Evolutionary conservation across 2,888 invertebrate species (phyloP).

Genomic region (Ophraella communa): DNA sequence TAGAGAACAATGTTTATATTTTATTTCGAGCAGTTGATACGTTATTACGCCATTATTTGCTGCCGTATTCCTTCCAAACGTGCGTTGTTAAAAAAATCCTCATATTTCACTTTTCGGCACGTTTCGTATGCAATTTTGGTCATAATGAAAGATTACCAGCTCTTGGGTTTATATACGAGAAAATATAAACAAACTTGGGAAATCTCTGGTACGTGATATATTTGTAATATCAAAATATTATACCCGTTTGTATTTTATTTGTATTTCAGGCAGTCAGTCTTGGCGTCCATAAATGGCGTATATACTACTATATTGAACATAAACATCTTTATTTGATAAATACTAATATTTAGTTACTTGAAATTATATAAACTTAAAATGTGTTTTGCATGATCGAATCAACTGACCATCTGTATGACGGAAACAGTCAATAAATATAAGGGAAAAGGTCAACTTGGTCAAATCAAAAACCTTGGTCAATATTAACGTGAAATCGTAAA

Average conservation of each 20-base stretch:
- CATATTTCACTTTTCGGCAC: slow-evolving; percentile 24
- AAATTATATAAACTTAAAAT: too few species aligned
- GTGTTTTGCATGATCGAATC: too few species aligned
- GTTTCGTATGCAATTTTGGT: slow-evolving; percentile 31
- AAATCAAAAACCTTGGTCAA: too few species aligned
- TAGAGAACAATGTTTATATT: too few species aligned
- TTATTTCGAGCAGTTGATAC: neutral
- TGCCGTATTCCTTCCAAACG: neutral
- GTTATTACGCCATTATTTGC: neutral
- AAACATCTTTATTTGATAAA: too few species aligned
- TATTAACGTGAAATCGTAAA: too few species aligned
- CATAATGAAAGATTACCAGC: slow-evolving; percentile 31
- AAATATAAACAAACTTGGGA: slow-evolving; percentile 15
- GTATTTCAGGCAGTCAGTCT: slow-evolving; percentile 9
- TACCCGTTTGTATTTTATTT: slow-evolving; percentile 5
- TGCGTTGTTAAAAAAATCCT: slow-evolving; percentile 12
- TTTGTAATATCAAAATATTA: slow-evolving; percentile 6
- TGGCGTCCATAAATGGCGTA: neutral
- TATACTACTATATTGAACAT: neutral
- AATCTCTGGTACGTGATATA: slow-evolving; percentile 17
- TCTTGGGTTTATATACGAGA: slow-evolving; percentile 10
- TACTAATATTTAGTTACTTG: too few species aligned
- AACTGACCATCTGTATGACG: too few species aligned
- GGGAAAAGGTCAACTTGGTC: too few species aligned
- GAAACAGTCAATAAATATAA: too few species aligned